Percentiles rank a stretch among this genome's conserved stretches.
phyloP scores from a whole-genome alignment of 2,113 vertebrate genomes.

The Notarius quadriscutis region DNA sequence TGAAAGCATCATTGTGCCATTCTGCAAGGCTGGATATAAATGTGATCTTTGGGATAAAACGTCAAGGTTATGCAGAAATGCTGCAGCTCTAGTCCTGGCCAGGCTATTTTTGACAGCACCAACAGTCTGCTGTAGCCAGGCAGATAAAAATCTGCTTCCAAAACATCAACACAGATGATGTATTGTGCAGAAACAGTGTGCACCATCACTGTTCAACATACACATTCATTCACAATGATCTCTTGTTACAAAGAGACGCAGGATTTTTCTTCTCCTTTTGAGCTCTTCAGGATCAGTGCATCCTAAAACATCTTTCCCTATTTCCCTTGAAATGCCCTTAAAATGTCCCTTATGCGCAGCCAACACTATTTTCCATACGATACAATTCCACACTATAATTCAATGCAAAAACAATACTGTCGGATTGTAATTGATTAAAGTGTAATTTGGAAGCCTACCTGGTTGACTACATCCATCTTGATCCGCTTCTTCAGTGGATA shows the following conservation, averaged over 20 bases:
- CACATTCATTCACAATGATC: too few species aligned
- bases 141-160: constrained; percentile 10
- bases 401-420: not conserved
- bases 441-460: constrained; percentile 73
- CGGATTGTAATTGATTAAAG: not conserved
- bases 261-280: not conserved
- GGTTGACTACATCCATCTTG: constrained; percentile 85
- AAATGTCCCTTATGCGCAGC: not conserved
- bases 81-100: not conserved
- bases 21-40: not conserved
- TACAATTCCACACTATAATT: not conserved
- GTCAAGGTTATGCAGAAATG: constrained; percentile 11
- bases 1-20: not conserved
- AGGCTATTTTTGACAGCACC: constrained; percentile 23
- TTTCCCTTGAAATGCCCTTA: not conserved
- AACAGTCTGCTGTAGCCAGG: constrained; percentile 16
- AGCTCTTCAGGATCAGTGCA: not conserved
- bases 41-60: not conserved
- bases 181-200: not conserved
- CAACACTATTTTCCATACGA: not conserved
- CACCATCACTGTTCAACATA: not conserved
- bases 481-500: constrained; percentile 77
- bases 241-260: not conserved
- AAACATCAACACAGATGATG: not conserved
- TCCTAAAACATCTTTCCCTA: not conserved